These are phyloP conservation scores for Eurypyga helias DNA, from an alignment of 2,113 vertebrate genomes.

Conservation along the genomic window DNA sequence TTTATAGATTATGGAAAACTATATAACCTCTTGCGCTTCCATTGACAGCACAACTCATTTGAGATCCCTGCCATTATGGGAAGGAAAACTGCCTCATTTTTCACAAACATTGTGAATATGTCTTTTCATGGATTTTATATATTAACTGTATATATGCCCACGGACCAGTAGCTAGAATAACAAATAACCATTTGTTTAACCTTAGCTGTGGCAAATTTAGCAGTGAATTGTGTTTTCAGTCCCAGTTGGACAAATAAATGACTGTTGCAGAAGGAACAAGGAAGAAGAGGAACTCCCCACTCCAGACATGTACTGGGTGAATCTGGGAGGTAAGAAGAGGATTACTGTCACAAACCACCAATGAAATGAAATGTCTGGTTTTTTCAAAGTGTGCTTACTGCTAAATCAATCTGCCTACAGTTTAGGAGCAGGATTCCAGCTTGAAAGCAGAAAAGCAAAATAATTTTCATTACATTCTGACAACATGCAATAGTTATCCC, in stretches of 20 bases:
- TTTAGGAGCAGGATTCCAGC: not conserved
- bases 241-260: not conserved
- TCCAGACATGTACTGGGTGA: not conserved
- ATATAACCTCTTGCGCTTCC: constrained; percentile 46
- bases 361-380: not conserved
- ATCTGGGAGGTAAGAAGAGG: not conserved
- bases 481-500: not conserved
- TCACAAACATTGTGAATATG: not conserved
- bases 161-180: not conserved
- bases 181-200: not conserved
- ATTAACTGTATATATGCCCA: not conserved
- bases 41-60: constrained; percentile 39
- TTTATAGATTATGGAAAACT: constrained; percentile 65
- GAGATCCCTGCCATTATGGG: not conserved
- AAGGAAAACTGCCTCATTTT: constrained; percentile 4
- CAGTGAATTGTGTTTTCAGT: not conserved
- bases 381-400: not conserved
- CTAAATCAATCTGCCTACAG: not conserved
- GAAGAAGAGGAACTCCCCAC: not conserved
- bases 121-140: not conserved
- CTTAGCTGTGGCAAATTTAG: not conserved
- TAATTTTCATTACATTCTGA: not conserved
- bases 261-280: not conserved
- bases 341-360: not conserved
- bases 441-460: not conserved